Evolutionary conservation across 2,113 vertebrate species (phyloP), one percentile per base, ranked within the genome.

Genomic region (Dissostichus mawsoni): DNA sequence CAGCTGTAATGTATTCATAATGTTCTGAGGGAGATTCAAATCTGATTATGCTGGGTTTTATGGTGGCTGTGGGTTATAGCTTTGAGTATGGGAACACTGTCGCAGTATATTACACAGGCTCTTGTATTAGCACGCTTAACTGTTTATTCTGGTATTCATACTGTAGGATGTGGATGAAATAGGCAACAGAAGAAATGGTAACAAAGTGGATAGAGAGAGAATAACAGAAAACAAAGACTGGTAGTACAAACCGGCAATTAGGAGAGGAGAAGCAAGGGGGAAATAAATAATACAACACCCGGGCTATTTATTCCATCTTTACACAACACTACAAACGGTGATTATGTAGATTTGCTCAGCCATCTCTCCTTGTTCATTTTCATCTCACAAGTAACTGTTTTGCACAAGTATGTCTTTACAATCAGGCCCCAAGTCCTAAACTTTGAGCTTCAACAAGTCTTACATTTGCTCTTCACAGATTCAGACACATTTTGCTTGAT

Each of bases 1-100:
- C 12, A 62, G 51, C 70, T 4, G 57, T 66, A 71, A 84, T 76
- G 77, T 57, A 66, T 84, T 78, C 29, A 55, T 86, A 48, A 53
- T 78, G 74, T 81, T 81, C 51, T 33, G 20, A 61, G 55, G 13
- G 36, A 79, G 82, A 78, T 89, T 74, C 76, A 75, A 83, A 70
- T 82, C 68, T 79, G 75, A 76, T 87, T 74, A 72, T 53, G n/a
- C 17, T 47, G 33, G 61, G 41, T 70, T 80, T 78, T 78, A 61
- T 72, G 80, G 57, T 18, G 45, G 69, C 17, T 57, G 25, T 71
- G 71, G 67, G 59, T 25, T 50, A 72, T n/a, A 66, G 73, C 25
- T 81, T 68, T 77, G 33, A 41, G 55, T 56, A 79, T 71, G 64
- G 47, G 65, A 75, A 48, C 66, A 20, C 41, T 64, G 44, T 66